Evolutionary conservation across 2,888 invertebrate species (phyloP), one percentile per base, ranked within the genome.

Genomic region (Platycnemis pennipes): DNA sequence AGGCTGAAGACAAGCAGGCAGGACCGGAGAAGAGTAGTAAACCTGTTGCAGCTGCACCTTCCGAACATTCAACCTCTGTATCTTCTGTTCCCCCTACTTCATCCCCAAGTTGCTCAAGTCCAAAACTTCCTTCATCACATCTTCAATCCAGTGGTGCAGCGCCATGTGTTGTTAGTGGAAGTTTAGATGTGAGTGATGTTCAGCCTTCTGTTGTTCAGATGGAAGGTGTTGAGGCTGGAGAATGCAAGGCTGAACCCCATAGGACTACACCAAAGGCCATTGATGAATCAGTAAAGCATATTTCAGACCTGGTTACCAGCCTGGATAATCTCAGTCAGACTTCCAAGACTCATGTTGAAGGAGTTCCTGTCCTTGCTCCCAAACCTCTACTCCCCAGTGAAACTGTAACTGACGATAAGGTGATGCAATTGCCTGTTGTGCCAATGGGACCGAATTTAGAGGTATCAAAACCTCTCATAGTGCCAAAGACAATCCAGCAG

Each of bases 391-490:
- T 91, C 42, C 91, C 91, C 91, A 63, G 69, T 91, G 91, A 91
- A 69, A 44, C 91, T n/a, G 26, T 63, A 42, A 37, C 46, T 86
- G 94, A 94, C 22, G 94, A 94, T 31, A 94, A 94, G 86, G 88
- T 87, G 85, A 86, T 86, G 85, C 86, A 63, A 63, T 63, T 88
- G 42, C 86, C 85, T 86, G 31, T 49, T 37, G 86, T 94, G 49
- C 49, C 94, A 86, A 42, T 86, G 63, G 37, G 44, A 69, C 91
- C 95, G 4, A 94, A 94, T 89, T 46, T 95, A 63, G 94, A 95
- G 63, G 91, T 94, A 37, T 94, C 95, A 5, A 95, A 95, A 45
- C 94, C 95, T 22, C 94, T 94, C 8, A 94, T 94, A 88, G 94
- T 95, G 86, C 94, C 94, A 63, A 94, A 95, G 49, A 95, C 94